A percentile compares a stretch with the other conserved stretches of the same genome.
Conservation (phyloP, 2,113 vertebrate species). For the Zosterops lateralis region DNA sequence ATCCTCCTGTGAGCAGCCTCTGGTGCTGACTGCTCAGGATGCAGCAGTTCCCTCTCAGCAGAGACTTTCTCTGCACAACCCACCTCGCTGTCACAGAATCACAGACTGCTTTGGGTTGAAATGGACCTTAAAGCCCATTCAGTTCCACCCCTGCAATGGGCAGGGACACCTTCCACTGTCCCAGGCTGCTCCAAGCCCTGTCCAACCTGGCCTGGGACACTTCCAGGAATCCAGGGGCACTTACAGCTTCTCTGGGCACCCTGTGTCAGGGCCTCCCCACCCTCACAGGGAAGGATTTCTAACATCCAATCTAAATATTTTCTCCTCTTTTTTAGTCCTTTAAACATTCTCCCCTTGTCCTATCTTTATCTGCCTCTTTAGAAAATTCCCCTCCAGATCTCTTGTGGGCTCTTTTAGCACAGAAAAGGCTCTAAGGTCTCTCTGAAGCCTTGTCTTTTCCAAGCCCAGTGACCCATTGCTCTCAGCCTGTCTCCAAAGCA, state of each 20-base stretch:
- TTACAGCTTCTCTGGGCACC: background rate
- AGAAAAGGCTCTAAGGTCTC: background rate
- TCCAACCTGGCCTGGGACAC: background rate
- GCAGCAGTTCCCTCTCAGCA: background rate
- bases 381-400: background rate
- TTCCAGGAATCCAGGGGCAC: background rate
- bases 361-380: background rate
- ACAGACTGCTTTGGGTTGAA: background rate
- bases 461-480: background rate
- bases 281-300: background rate
- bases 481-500: background rate
- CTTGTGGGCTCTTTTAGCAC: too few species aligned
- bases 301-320: background rate
- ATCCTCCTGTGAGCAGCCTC: background rate
- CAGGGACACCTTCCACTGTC: background rate
- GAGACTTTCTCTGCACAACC: background rate
- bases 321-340: background rate
- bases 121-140: too few species aligned
- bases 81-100: accelerated
- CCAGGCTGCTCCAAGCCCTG: accelerated
- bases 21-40: background rate
- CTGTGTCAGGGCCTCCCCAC: accelerated
- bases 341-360: background rate
- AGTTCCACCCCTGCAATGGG: background rate
- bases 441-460: background rate